Conservation (phyloP, 2,113 vertebrate species). For the Varanus komodoensis region DNA sequence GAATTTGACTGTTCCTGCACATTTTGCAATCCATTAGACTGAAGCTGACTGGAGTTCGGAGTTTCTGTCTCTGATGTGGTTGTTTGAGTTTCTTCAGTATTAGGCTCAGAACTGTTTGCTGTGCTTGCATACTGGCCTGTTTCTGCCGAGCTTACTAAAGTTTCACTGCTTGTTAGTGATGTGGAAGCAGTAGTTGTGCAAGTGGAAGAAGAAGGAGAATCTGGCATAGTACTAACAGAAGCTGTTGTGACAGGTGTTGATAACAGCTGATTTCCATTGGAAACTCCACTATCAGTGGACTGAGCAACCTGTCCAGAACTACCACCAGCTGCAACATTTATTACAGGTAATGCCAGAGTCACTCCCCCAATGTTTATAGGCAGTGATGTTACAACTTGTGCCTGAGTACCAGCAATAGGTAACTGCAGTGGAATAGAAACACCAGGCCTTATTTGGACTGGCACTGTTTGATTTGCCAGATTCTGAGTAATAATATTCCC, state of each 20-base stretch:
- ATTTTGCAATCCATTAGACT: slow-evolving; percentile 92
- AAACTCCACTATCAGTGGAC: slow-evolving; percentile 87
- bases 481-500: slow-evolving; percentile 89
- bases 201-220: slow-evolving; percentile 80
- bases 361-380: slow-evolving; percentile 98
- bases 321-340: slow-evolving; percentile 89
- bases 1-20: slow-evolving; percentile 84
- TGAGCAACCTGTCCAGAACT: slow-evolving; percentile 89
- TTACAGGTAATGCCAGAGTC: slow-evolving; percentile 94
- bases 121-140: slow-evolving; percentile 83
- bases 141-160: slow-evolving; percentile 82
- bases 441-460: slow-evolving; percentile 94
- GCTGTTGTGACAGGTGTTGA: slow-evolving; percentile 82
- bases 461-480: slow-evolving; percentile 91
- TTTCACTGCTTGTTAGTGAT: slow-evolving; percentile 81
- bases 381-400: slow-evolving; percentile 94
- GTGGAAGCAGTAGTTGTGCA: slow-evolving; percentile 80
- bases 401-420: slow-evolving; percentile 91
- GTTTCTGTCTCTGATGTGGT: slow-evolving; percentile 80
- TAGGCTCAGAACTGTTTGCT: slow-evolving; percentile 78
- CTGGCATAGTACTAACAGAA: slow-evolving; percentile 79
- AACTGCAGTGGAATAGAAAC: slow-evolving; percentile 96
- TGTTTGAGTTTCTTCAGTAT: slow-evolving; percentile 83
- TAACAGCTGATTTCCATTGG: slow-evolving; percentile 90
- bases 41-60: slow-evolving; percentile 84